Conservation (phyloP, 2,113 vertebrate species). For the Machaerirhynchus nigripectus region DNA sequence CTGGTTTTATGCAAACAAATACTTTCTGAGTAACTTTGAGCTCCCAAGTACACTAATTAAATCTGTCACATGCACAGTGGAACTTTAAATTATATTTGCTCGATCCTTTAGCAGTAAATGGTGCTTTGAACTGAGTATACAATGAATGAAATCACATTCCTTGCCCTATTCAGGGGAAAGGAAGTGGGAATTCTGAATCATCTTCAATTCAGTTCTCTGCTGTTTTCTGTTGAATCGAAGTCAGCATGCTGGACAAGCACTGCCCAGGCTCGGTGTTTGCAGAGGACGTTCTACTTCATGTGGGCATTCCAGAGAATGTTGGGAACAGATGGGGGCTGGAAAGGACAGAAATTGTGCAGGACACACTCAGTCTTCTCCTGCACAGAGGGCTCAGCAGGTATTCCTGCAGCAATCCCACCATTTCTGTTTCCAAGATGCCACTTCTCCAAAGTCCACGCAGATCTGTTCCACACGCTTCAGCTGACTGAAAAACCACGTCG, state of each 20-base stretch:
- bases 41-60: conserved; percentile 45
- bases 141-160: not conserved
- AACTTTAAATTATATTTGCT: conserved; percentile 50
- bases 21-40: conserved; percentile 43
- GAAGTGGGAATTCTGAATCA: not conserved
- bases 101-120: conserved; percentile 5
- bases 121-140: not conserved
- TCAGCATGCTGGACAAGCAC: not conserved
- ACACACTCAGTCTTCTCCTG: accelerated
- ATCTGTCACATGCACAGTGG: conserved; percentile 29
- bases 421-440: not conserved
- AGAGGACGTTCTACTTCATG: not conserved
- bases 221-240: not conserved
- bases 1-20: conserved; percentile 53
- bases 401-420: not conserved
- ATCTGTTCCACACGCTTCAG: not conserved
- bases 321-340: accelerated
- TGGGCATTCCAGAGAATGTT: accelerated
- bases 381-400: not conserved
- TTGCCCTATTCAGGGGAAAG: not conserved
- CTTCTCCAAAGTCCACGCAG: not conserved
- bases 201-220: not conserved
- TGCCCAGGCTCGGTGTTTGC: not conserved
- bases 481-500: not conserved
- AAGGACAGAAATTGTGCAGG: not conserved